These are phyloP conservation scores for Plutomurus gul DNA, from an alignment of 1,140 invertebrate genomes.

Conservation along the genomic window DNA sequence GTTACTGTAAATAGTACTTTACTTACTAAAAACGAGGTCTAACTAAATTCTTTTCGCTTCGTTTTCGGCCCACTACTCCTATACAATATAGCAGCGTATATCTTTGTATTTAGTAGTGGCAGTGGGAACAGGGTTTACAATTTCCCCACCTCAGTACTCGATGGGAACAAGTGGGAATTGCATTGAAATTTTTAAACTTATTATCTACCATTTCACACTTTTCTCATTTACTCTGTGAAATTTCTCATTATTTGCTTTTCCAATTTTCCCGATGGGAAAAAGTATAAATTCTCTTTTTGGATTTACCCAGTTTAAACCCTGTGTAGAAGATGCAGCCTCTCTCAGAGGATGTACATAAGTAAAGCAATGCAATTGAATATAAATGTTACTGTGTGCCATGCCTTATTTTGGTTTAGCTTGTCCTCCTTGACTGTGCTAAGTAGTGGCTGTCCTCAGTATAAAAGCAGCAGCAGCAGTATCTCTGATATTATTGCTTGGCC, in stretches of 20 bases:
- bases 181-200: no score
- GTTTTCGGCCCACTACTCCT: not conserved
- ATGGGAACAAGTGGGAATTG: no score
- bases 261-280: no score
- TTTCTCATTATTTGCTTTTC: no score
- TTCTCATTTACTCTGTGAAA: no score
- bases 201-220: no score
- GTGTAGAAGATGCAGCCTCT: not conserved
- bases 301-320: not conserved
- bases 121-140: no score
- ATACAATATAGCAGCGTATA: not conserved
- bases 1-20: constrained; percentile 9
- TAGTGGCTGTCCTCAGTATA: no score
- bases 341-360: not conserved
- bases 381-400: not conserved
- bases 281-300: not conserved
- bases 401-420: no score
- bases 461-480: not conserved
- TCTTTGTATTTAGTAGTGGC: not conserved
- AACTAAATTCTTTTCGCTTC: not conserved
- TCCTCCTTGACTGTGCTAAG: no score
- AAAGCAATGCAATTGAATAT: not conserved
- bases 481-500: not conserved
- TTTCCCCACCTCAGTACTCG: no score
- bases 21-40: not conserved